Conservation (phyloP, 1,140 invertebrate genomes). For the Propsilocerus akamusi region DNA sequence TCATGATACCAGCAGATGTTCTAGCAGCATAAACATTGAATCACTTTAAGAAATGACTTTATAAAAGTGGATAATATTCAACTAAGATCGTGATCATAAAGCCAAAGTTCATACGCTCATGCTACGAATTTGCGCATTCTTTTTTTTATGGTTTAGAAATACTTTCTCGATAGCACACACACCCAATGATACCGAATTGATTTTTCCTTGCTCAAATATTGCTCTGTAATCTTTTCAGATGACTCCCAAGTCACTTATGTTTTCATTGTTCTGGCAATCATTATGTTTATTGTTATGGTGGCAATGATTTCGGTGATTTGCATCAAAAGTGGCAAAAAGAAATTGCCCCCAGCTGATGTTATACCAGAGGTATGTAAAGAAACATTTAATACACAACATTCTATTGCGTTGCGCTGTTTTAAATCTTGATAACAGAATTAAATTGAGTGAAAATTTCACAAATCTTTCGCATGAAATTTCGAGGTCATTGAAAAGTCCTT, state of each 20-base stretch:
- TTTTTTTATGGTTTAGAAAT: too few relatives aligned
- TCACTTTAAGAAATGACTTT: too few relatives aligned
- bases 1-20: too few relatives aligned
- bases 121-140: too few relatives aligned
- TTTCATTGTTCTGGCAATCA: slow-evolving; percentile 2
- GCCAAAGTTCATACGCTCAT: too few relatives aligned
- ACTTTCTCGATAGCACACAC: too few relatives aligned
- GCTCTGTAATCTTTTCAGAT: slow-evolving; percentile 2
- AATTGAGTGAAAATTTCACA: slow-evolving; percentile 2
- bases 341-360: slow-evolving; percentile 21
- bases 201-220: neutral
- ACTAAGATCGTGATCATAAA: too few relatives aligned
- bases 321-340: slow-evolving; percentile 17
- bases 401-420: neutral
- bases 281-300: slow-evolving; percentile 15
- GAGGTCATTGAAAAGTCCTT: too few relatives aligned
- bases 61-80: too few relatives aligned
- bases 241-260: slow-evolving; percentile 4
- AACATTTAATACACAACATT: neutral
- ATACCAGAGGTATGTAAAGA: slow-evolving; percentile 12
- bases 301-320: slow-evolving; percentile 20
- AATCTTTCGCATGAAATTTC: too few relatives aligned
- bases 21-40: too few relatives aligned
- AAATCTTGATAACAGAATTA: slow-evolving; percentile 17
- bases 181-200: too few relatives aligned